phyloP scores from a whole-genome alignment of 2,888 invertebrate genomes.

The Drosophila austrosaltans region DNA sequence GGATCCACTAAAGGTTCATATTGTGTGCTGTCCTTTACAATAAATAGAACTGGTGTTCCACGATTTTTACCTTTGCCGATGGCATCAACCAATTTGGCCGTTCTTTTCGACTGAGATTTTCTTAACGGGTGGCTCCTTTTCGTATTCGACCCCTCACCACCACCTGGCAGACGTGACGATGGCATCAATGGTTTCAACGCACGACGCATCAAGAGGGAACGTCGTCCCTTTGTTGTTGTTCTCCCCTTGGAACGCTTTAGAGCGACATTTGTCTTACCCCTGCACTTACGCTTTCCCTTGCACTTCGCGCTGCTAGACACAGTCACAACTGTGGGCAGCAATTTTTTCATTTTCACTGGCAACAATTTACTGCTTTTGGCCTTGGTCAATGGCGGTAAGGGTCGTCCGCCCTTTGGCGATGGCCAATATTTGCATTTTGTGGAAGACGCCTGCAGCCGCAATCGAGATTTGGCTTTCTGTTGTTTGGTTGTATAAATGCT shows the following conservation, averaged over 20 bases:
- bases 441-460: conserved; percentile 6
- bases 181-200: conserved; percentile 1
- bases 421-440: conserved; percentile 13
- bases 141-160: not conserved
- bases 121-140: not conserved
- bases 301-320: not conserved
- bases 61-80: not conserved
- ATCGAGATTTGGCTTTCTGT: conserved; percentile 8
- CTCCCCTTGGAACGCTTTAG: not conserved
- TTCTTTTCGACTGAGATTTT: not conserved
- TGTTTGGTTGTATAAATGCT: conserved; percentile 4
- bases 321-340: not conserved
- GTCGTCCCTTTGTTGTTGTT: not conserved
- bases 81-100: conserved; percentile 6
- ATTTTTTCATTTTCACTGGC: conserved; percentile 10
- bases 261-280: not conserved
- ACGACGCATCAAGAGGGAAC: conserved; percentile 3
- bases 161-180: not conserved
- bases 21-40: conserved; percentile 1
- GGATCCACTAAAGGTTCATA: not conserved
- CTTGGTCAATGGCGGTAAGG: conserved; percentile 9
- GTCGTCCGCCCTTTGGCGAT: not conserved
- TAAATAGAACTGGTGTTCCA: conserved; percentile 27
- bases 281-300: not conserved
- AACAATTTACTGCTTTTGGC: conserved; percentile 8